Evolutionary conservation across 2,888 invertebrate genomes (phyloP), one percentile per base, ranked within the genome.

Genomic region (Danaus chrysippus): DNA sequence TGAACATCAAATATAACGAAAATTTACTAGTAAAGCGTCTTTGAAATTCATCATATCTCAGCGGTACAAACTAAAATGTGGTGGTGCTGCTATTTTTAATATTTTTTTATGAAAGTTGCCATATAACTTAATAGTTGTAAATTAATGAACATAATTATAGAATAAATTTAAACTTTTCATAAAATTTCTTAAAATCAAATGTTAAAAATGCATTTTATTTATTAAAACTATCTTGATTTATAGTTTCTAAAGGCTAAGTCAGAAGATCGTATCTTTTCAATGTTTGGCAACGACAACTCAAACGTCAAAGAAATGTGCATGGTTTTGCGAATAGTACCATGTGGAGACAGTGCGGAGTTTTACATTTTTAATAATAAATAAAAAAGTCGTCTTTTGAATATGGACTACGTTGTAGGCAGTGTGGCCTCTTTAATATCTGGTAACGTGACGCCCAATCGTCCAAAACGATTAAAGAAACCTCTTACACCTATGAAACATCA

Each of bases 351-450:
- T 44, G 23, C 23, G 3, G 23, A 34, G 6, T 34, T 34, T 34
- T 5, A 34, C 23, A 34, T 6, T 34, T 6, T 34, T 34, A 34
- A 34, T 49, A 49, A 1, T 49, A 23, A 61, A 54, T 46, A 15
- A 56, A 5, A 52, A 41, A 17, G 10, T 60, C 46, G 52, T 23
- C 62, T 55, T 34, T 42, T 54, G 55, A 46, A 67, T 46, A 91
- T 91, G 91, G 91, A 91, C 80, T 92, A 92, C 77, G 85, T 91
- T 42, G 80, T 93, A 46, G 93, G 93, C 62, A 92, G 93, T 76
- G 84, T 93, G 62, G 92, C 93, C 63, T 93, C 92, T 66, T 77
- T 93, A 70, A 87, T 93, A 75, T 88, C 92, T 15, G 93, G 93
- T 55, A 87, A 90, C 65, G 91, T 91, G 44, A 92, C 92, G 1